These are phyloP conservation scores for Neoniphon sammara DNA, from an alignment of 2,797 vertebrate species.

Conservation along the genomic window DNA sequence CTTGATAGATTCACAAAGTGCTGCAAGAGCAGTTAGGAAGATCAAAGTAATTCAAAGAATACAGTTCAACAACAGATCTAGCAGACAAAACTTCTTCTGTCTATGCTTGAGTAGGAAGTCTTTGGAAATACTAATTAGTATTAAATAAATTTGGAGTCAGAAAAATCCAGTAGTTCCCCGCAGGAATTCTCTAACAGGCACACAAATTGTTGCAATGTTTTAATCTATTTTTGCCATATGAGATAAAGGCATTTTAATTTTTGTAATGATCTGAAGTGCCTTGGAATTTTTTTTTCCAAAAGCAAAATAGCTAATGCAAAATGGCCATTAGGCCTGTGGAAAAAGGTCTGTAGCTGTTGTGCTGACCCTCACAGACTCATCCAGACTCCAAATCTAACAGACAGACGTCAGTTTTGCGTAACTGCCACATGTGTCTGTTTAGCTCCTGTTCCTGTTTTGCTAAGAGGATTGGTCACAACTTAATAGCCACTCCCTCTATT, in stretches of 20 bases:
- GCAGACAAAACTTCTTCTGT: not conserved
- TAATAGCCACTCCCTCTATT: constrained; percentile 53
- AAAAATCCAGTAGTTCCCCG: no score
- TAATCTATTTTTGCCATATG: no score
- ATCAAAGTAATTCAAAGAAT: not conserved
- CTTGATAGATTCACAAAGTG: not conserved
- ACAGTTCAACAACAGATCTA: not conserved
- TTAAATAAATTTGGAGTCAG: no score
- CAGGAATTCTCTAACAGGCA: no score
- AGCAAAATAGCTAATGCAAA: no score
- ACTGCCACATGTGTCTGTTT: constrained; percentile 57
- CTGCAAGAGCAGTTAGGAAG: not conserved
- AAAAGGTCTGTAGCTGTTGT: not conserved
- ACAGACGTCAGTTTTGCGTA: constrained; percentile 63
- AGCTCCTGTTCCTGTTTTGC: constrained; percentile 62
- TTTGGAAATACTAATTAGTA: not conserved
- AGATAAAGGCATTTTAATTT: no score
- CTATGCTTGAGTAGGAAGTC: not conserved
- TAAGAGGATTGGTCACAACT: constrained; percentile 80
- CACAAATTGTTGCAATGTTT: no score
- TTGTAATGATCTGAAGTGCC: no score
- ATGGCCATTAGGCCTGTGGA: no score
- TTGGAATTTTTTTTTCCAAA: no score
- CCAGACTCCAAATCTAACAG: constrained; percentile 39
- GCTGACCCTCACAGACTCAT: constrained; percentile 9